Percentiles rank a stretch among this genome's conserved stretches.
Conservation (phyloP, 2,113 vertebrate genomes). For the Gulo gulo region DNA sequence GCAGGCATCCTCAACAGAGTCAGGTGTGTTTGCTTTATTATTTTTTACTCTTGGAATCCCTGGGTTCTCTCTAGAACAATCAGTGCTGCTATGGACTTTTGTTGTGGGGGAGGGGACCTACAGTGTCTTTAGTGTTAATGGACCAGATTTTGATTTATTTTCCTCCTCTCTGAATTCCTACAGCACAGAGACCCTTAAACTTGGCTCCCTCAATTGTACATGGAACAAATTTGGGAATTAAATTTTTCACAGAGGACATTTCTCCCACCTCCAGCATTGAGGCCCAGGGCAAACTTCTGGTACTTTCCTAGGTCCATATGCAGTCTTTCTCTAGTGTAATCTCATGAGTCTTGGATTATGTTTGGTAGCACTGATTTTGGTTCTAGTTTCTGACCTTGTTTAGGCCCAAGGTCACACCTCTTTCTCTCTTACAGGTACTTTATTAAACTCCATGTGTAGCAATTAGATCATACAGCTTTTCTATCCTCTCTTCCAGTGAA, state of each 20-base stretch:
- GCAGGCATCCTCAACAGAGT: background rate
- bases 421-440: background rate
- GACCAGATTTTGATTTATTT: background rate
- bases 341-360: background rate
- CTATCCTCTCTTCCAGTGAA: background rate
- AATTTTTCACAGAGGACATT: background rate
- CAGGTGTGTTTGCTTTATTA: background rate
- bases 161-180: background rate
- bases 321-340: background rate
- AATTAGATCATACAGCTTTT: background rate
- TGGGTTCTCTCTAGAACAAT: background rate
- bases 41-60: background rate
- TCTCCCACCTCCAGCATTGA: background rate
- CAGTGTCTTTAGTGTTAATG: background rate
- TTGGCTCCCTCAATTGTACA: background rate
- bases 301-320: background rate
- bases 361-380: background rate
- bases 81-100: background rate
- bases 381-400: background rate
- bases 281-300: background rate
- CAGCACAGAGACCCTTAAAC: background rate
- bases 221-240: background rate
- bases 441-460: background rate
- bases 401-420: background rate
- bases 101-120: accelerated